Percentiles rank a stretch among this genome's conserved stretches.
Conservation (phyloP, 2,113 vertebrate species). For the Hemichromis elongatus region DNA sequence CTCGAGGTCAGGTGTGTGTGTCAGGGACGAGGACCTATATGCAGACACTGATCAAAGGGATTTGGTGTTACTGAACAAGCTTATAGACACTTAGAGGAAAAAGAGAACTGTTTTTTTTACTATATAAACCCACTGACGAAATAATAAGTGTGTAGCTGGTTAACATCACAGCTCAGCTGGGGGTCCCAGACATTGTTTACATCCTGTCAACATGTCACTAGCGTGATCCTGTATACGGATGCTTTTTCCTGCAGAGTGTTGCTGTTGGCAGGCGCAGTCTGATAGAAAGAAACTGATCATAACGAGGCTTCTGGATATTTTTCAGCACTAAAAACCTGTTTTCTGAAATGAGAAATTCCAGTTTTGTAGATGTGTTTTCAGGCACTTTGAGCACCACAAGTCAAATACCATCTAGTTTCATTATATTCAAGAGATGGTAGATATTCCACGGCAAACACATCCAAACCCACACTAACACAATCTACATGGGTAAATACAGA, state of each 20-base stretch:
- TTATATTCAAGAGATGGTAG: background rate
- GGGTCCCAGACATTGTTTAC: background rate
- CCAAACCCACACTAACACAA: background rate
- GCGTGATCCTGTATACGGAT: background rate
- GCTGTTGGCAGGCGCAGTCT: background rate
- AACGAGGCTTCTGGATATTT: background rate
- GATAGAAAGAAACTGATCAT: background rate
- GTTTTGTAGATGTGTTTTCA: background rate
- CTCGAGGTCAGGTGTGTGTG: background rate
- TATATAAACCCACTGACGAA: background rate
- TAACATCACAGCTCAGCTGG: background rate
- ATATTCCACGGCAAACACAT: background rate
- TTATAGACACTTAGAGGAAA: background rate
- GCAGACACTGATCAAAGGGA: background rate
- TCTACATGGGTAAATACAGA: background rate
- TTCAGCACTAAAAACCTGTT: background rate
- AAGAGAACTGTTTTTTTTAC: background rate
- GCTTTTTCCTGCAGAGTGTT: background rate
- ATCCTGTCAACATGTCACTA: background rate
- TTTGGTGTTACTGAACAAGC: background rate
- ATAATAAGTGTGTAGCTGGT: background rate
- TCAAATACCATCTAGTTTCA: background rate
- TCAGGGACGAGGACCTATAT: background rate
- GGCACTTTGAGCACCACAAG: background rate
- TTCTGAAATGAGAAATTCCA: background rate